phyloP scores from a whole-genome alignment of 2,113 vertebrate genomes.

The Stigmatopora argus region DNA sequence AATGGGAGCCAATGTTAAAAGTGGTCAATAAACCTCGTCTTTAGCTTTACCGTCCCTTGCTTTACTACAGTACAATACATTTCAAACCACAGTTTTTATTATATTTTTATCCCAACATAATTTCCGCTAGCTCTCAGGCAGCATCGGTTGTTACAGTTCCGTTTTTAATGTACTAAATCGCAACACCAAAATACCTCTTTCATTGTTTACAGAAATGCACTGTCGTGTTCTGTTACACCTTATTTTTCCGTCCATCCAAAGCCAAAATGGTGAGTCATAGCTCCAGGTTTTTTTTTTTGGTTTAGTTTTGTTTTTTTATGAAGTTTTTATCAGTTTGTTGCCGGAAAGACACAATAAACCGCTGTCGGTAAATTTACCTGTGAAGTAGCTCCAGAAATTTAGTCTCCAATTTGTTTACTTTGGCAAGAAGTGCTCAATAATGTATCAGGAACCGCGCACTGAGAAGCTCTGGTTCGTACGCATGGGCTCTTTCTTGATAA shows the following conservation, averaged over 20 bases:
- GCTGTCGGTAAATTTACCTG: constrained; percentile 41
- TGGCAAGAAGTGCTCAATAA: constrained; percentile 61
- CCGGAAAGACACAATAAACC: constrained; percentile 49
- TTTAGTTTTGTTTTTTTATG: constrained; percentile 7
- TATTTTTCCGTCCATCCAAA: constrained; percentile 50
- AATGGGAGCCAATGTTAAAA: constrained; percentile 52
- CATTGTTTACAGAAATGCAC: constrained; percentile 59
- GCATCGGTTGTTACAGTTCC: constrained; percentile 34
- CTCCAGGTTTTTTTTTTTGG: background rate
- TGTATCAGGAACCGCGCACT: constrained; percentile 55
- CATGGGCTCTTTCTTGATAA: constrained; percentile 57
- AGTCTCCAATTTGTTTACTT: constrained; percentile 46
- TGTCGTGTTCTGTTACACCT: constrained; percentile 46
- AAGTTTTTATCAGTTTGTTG: constrained; percentile 12
- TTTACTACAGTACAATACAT: constrained; percentile 35
- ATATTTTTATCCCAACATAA: constrained; percentile 29
- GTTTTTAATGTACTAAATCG: constrained; percentile 47
- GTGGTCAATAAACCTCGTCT: constrained; percentile 50
- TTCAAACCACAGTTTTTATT: constrained; percentile 27
- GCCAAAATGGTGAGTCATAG: constrained; percentile 35
- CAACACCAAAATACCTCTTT: constrained; percentile 61
- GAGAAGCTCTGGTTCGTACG: constrained; percentile 52
- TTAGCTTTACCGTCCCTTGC: constrained; percentile 50
- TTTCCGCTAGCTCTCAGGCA: constrained; percentile 12
- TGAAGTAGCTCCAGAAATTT: constrained; percentile 40